Base-by-base conservation (phyloP, 2,888 invertebrate genomes). In the Drosophila yooni region DNA sequence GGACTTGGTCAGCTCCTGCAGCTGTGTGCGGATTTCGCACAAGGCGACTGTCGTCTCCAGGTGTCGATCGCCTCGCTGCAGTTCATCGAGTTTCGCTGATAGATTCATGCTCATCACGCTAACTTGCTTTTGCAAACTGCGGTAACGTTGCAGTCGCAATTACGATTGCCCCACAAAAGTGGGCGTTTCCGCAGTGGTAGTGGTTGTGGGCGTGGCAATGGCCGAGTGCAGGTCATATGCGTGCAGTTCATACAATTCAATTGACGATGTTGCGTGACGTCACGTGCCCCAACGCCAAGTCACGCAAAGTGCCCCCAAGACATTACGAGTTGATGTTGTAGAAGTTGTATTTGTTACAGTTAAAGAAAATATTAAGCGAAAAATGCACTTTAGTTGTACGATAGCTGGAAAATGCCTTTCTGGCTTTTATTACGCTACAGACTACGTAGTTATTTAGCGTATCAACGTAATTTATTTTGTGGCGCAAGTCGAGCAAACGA, bases 51-150 rank as follows among this genome's bases (percentile, higher is more conserved):
- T 97, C 90, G 98, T 98, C 95, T 98, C 98, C 93, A 97, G 95
- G 94, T 97, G 97, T 92, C 97, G 96, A 94, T 97, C 97, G 92
- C 96, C 95, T 92, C 96, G 95, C 94, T 98, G 97, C 94, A 98
- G 96, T 95, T 98, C 97, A 94, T 98, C 98, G 95, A 98, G 95
- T 95, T 98, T 97, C 93, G 97, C 96, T 94, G 96, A 96, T 94
- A 98, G 96, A 95, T 97, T 98, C 97, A 97, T 97, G 95, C 97
- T 98, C 98, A 98, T 98, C 95, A 98, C 97, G 96, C 97, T 96
- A 96, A 98, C 97, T 96, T 98, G 98, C 95, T 97, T 97, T 96
- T 98, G 98, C 95, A 98, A 97, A 96, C 98, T 98, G 94, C 89
- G 73, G 21, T 21, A 18, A 36, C 8, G 1, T 43, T 57, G 57